Percentiles rank a stretch among this genome's conserved stretches.
These are phyloP conservation scores for Speoplatyrhinus poulsoni DNA, from an alignment of 2,113 vertebrate genomes.

Conservation along the genomic window DNA sequence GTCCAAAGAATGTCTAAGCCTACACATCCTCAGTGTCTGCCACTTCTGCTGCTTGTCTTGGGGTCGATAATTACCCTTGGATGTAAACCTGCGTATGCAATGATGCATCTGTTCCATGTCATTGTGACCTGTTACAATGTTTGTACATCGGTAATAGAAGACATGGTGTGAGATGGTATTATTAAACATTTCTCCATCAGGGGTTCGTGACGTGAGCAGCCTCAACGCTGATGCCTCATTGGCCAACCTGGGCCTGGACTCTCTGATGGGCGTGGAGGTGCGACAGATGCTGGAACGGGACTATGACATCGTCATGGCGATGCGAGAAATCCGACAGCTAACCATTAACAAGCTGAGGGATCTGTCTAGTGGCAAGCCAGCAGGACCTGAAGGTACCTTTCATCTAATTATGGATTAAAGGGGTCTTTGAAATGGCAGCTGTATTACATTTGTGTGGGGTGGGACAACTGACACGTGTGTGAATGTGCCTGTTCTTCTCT, in stretches of 20 bases:
- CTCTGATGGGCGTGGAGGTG: slow-evolving; percentile 96
- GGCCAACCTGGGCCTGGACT: slow-evolving; percentile 93
- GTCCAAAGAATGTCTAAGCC: too few species aligned
- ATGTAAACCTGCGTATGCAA: too few species aligned
- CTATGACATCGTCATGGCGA: slow-evolving; percentile 86
- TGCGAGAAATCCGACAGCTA: slow-evolving; percentile 89
- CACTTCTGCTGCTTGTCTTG: too few species aligned
- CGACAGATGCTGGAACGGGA: slow-evolving; percentile 91
- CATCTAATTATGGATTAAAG: neutral
- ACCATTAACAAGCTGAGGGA: slow-evolving; percentile 87
- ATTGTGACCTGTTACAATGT: too few species aligned
- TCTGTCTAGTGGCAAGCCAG: slow-evolving; percentile 70
- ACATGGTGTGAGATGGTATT: neutral
- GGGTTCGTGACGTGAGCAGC: slow-evolving; percentile 83
- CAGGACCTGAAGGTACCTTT: slow-evolving; percentile 67
- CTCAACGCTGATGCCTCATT: slow-evolving; percentile 85
- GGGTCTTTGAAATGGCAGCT: neutral
- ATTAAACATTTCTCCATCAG: slow-evolving; percentile 60
- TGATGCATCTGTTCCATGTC: too few species aligned
- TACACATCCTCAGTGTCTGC: too few species aligned
- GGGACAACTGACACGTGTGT: neutral
- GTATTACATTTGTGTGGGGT: neutral
- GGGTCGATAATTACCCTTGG: too few species aligned
- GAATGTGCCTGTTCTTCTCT: too few species aligned
- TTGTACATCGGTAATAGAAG: too few species aligned